phyloP scores from a whole-genome alignment of 1,140 invertebrate genomes.

The Leptopilina boulardi region DNA sequence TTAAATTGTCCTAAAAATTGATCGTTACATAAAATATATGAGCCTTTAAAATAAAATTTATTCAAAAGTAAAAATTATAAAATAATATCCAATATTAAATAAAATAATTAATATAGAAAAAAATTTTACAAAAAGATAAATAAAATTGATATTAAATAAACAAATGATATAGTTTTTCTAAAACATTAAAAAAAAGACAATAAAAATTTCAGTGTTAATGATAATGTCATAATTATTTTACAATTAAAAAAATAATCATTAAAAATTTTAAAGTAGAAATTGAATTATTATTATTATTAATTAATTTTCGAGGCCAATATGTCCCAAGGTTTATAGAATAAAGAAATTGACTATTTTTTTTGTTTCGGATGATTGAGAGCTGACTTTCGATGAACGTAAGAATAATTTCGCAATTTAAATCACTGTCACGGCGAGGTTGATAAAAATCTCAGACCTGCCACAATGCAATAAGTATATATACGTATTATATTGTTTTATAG shows the following conservation, averaged over 20 bases:
- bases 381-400: not conserved
- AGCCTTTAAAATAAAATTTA: no score
- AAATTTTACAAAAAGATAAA: no score
- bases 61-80: no score
- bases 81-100: no score
- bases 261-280: not conserved
- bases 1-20: not conserved
- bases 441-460: conserved; percentile 6
- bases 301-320: not conserved
- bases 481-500: conserved; percentile 6
- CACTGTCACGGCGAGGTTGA: conserved; percentile 14
- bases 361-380: not conserved
- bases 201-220: no score
- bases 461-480: not conserved
- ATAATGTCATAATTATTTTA: not conserved
- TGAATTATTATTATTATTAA: not conserved
- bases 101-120: no score
- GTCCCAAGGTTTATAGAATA: not conserved
- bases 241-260: not conserved
- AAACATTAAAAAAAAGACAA: no score
- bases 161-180: no score
- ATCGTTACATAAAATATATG: no score
- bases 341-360: not conserved
- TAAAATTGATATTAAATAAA: no score
- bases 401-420: conserved; percentile 22